These are phyloP conservation scores for Penaeus japonicus DNA, from an alignment of 1,140 invertebrate genomes.

Conservation along the genomic window DNA sequence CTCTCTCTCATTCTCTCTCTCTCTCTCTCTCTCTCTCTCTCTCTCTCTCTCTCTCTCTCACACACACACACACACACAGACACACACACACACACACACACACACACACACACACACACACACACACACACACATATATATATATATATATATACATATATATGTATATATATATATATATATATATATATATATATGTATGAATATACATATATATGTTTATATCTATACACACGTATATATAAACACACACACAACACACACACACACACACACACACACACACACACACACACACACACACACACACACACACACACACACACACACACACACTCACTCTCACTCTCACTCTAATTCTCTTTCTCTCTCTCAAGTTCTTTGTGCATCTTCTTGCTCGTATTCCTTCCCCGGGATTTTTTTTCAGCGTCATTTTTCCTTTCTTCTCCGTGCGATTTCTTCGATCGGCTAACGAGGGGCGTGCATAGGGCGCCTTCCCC, in stretches of 20 bases:
- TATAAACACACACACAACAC: too few relatives aligned
- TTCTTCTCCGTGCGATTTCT: too few relatives aligned
- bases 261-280: too few relatives aligned
- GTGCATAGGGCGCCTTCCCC: too few relatives aligned
- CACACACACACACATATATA: neutral
- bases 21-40: neutral
- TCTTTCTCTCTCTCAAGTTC: neutral
- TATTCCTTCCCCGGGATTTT: too few relatives aligned
- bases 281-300: too few relatives aligned
- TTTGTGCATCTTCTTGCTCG: too few relatives aligned
- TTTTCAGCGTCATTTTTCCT: too few relatives aligned
- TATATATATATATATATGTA: constrained; percentile 1
- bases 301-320: too few relatives aligned
- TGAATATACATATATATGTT: neutral
- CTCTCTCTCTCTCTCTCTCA: neutral
- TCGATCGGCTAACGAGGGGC: too few relatives aligned
- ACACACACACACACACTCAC: neutral
- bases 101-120: neutral
- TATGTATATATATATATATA: neutral
- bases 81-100: neutral
- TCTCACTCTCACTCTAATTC: neutral
- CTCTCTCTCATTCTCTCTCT: too few relatives aligned
- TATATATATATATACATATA: neutral
- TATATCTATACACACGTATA: neutral
- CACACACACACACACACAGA: neutral